Base-by-base conservation (phyloP, 1,140 invertebrate species). In the Phenacoccus solenopsis region DNA sequence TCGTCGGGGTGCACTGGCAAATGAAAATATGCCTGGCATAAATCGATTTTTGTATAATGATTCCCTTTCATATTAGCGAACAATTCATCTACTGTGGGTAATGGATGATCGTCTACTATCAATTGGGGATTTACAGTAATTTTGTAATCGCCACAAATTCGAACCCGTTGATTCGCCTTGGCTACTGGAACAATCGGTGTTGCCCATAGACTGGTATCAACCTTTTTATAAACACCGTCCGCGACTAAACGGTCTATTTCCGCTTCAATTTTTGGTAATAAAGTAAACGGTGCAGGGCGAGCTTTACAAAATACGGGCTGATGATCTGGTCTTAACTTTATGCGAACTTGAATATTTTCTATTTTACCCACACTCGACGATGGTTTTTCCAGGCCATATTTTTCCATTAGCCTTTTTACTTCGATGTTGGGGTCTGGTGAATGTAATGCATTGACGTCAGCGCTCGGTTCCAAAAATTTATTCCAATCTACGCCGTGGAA, bases 41-140 rank as follows among this genome's bases (percentile, higher is more conserved):
- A 57, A 69, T 77, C 76, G 27, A 78, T 64, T 20, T 68, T 74
- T 57, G 71, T 75, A 72, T 75, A 77, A 49, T 73, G 56, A 27
- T 72, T 71, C 2, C 73, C 74, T 0, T 71, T 72, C n/a, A 69
- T 73, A 64, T 75, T 72, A 28, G 73, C 32, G 1, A 24, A 30
- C 24, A 72, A 70, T 7, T 71, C 69, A 2, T 70, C 68, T 4
- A 22, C 30, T n/a, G 21, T 70, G 1, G 57, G 57, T 57, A 30
- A 61, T 30, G 35, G 69, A 28, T 70, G 61, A 57, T 12, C 24
- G 21, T 25, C 28, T 12, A 5, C n/a, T 27, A 70, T 28, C 0
- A 59, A 28, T 0, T 27, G 22, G 3, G 16, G 57, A 61, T 64
- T 70, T 57, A 70, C 57, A 22, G 69, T 61, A 2, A 64, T 30